These are phyloP conservation scores for Pseudopipra pipra DNA, from an alignment of 2,113 vertebrate species.

Conservation along the genomic window DNA sequence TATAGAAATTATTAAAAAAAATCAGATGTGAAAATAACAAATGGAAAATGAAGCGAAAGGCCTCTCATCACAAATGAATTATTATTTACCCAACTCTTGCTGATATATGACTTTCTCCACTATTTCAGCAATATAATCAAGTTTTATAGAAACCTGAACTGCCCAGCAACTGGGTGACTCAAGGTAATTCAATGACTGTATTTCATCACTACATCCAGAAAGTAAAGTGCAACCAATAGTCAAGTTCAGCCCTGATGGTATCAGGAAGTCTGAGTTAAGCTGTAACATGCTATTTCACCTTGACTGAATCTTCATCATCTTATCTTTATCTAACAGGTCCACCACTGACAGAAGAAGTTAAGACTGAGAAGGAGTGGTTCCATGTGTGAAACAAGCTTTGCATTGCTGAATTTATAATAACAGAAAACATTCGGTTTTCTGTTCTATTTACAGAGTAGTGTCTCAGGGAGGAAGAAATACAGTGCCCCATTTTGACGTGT, in stretches of 20 bases:
- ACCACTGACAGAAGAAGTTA: slow-evolving; percentile 26
- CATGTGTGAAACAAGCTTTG: slow-evolving; percentile 38
- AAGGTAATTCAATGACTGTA: slow-evolving; percentile 33
- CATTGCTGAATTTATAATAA: neutral
- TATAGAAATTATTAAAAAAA: slow-evolving; percentile 19
- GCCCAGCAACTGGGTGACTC: slow-evolving; percentile 51
- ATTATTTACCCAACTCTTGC: neutral
- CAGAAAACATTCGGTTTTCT: neutral
- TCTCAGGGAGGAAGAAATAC: neutral
- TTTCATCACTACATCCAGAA: slow-evolving; percentile 44
- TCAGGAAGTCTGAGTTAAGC: slow-evolving; percentile 37
- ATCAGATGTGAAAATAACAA: neutral
- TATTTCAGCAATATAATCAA: slow-evolving; percentile 6
- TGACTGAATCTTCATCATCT: slow-evolving; percentile 43
- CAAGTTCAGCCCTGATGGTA: slow-evolving; percentile 54
- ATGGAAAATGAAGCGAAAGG: neutral
- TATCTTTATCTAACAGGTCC: slow-evolving; percentile 53
- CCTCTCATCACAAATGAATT: neutral
- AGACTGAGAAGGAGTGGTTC: neutral
- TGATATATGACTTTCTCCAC: neutral
- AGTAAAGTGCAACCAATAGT: slow-evolving; percentile 25
- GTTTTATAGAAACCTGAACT: slow-evolving; percentile 43
- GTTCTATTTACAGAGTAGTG: neutral
- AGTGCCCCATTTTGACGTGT: neutral
- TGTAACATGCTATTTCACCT: slow-evolving; percentile 48